A percentile compares a stretch with the other conserved stretches of the same genome.
phyloP scores from a whole-genome alignment of 2,797 vertebrate species.

The Phrynocephalus forsythii region DNA sequence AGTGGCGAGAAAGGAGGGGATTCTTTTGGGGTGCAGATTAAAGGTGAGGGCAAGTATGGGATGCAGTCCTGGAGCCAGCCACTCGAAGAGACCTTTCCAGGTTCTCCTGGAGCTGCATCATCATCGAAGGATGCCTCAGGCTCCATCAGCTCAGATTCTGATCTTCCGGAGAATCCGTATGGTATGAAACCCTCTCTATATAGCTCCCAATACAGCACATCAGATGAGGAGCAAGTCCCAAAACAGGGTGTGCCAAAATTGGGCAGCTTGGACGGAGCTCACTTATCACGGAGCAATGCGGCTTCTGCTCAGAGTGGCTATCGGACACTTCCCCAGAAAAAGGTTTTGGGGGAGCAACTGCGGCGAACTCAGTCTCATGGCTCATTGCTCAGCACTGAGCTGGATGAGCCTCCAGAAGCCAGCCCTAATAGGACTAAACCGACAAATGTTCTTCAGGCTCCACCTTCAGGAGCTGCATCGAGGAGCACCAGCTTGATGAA shows the following conservation, averaged over 20 bases:
- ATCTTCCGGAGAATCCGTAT: conserved; percentile 73
- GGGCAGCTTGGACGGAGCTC: neutral
- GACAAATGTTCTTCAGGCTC: neutral
- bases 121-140: conserved; percentile 25
- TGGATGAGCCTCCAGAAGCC: accelerated
- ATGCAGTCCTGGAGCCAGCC: accelerated
- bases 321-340: neutral
- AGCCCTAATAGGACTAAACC: neutral
- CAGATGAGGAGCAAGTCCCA: conserved; percentile 69
- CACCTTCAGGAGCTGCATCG: accelerated
- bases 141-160: conserved; percentile 62
- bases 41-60: conserved; percentile 56
- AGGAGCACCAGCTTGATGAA: conserved; percentile 60
- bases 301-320: neutral
- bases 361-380: conserved; percentile 89
- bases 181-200: neutral
- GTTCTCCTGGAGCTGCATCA: neutral
- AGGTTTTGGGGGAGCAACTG: conserved; percentile 66
- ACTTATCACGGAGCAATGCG: conserved; percentile 37
- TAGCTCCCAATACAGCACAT: conserved; percentile 62
- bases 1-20: conserved; percentile 89
- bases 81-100: neutral
- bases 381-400: conserved; percentile 75
- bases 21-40: conserved; percentile 93
- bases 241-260: neutral